phyloP scores from a whole-genome alignment of 2,888 invertebrate genomes.

The Pocota personata region DNA sequence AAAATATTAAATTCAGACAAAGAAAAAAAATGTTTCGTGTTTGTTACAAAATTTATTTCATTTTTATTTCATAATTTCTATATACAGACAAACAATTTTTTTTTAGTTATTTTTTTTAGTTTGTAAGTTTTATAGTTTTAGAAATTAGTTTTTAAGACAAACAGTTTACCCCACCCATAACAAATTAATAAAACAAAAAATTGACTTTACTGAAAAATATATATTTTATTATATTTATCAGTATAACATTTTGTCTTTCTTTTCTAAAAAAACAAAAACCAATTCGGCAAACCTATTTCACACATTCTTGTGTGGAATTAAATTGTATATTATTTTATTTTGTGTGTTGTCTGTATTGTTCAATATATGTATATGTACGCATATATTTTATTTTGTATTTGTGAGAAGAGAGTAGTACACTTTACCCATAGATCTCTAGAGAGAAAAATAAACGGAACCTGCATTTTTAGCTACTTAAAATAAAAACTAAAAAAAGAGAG shows the following conservation, averaged over 20 bases:
- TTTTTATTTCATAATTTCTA: constrained; percentile 48
- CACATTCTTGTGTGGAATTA: neutral
- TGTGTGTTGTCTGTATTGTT: constrained; percentile 2
- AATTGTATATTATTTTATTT: constrained; percentile 4
- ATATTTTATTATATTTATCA: constrained; percentile 64
- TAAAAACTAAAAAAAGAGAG: neutral
- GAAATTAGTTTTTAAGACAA: constrained; percentile 60
- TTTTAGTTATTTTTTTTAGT: constrained; percentile 59
- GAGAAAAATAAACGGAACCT: constrained; percentile 15
- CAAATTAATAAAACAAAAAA: constrained; percentile 23
- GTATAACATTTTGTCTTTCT: constrained; percentile 45
- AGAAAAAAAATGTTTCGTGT: constrained; percentile 60
- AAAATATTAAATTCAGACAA: constrained; percentile 49
- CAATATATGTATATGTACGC: neutral
- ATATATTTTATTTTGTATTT: constrained; percentile 7
- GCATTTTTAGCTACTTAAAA: constrained; percentile 47
- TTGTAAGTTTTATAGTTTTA: constrained; percentile 71
- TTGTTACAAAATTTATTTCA: constrained; percentile 54
- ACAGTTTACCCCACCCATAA: constrained; percentile 61
- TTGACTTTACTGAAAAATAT: constrained; percentile 65
- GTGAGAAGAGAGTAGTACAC: neutral
- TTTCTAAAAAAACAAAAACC: constrained; percentile 10
- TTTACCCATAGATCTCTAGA: constrained; percentile 29
- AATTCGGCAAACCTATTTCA: neutral
- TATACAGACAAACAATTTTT: constrained; percentile 63